These are phyloP conservation scores for Neodiprion lecontei DNA, from an alignment of 1,140 invertebrate genomes.

Conservation along the genomic window DNA sequence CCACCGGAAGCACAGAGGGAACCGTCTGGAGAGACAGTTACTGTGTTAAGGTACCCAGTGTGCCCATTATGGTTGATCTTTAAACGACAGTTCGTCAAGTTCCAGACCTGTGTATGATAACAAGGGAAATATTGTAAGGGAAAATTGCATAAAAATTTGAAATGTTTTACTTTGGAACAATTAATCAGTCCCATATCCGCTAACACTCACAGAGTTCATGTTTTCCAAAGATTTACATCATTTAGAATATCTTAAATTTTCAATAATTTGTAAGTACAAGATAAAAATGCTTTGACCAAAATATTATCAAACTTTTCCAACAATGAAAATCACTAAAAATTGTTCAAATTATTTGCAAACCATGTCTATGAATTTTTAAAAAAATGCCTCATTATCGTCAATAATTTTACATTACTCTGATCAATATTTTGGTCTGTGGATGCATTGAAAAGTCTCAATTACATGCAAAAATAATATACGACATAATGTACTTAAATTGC, in stretches of 20 bases:
- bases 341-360: conserved; percentile 10
- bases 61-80: conserved; percentile 99
- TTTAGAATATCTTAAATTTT: conserved; percentile 12
- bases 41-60: conserved; percentile 96
- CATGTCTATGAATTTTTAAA: conserved; percentile 12
- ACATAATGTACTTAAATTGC: too few species aligned
- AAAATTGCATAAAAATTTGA: conserved; percentile 13
- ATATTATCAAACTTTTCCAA: too few species aligned
- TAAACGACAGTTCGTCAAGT: conserved; percentile 97
- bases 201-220: conserved; percentile 56
- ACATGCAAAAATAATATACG: too few species aligned
- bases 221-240: conserved; percentile 43
- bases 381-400: too few species aligned
- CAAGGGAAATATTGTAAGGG: conserved; percentile 28
- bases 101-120: conserved; percentile 85
- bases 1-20: conserved; percentile 99
- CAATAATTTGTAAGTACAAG: too few species aligned
- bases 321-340: too few species aligned
- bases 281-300: too few species aligned
- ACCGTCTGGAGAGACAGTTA: conserved; percentile 99
- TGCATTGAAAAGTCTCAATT: too few species aligned
- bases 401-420: too few species aligned
- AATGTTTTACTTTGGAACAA: conserved; percentile 8
- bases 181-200: conserved; percentile 62
- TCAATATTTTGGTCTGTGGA: too few species aligned